A percentile compares a stretch with the other conserved stretches of the same genome.
Conservation (phyloP, 2,888 invertebrate genomes). For the Drosophila barbarae region DNA sequence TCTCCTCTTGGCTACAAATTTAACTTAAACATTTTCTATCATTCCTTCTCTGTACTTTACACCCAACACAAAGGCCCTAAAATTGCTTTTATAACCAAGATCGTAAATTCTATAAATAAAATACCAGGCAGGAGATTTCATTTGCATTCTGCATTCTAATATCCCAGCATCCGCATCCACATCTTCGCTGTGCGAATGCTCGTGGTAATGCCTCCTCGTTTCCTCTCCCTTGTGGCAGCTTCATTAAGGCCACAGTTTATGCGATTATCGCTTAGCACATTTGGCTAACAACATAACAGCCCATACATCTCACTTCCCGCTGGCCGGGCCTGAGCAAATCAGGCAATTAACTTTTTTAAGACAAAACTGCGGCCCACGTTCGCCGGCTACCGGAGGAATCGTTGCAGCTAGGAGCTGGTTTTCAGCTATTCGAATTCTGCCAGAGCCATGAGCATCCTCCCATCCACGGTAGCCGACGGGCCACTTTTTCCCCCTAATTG, state of each 20-base stretch:
- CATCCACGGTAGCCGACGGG: slow-evolving; percentile 62
- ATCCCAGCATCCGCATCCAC: not conserved
- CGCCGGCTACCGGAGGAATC: slow-evolving; percentile 41
- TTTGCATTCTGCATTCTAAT: slow-evolving; percentile 10
- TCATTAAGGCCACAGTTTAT: slow-evolving; percentile 56
- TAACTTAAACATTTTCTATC: no score
- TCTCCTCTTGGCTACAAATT: not conserved
- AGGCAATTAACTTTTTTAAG: slow-evolving; percentile 62
- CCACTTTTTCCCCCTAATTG: slow-evolving; percentile 69
- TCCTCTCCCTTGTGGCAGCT: slow-evolving; percentile 20
- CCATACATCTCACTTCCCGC: slow-evolving; percentile 30
- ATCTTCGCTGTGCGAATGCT: not conserved
- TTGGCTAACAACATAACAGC: slow-evolving; percentile 56
- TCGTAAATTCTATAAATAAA: slow-evolving; percentile 27
- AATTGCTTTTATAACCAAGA: slow-evolving; percentile 12
- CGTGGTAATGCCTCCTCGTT: slow-evolving; percentile 2
- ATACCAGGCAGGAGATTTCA: not conserved
- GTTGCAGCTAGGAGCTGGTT: slow-evolving; percentile 28
- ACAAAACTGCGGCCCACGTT: slow-evolving; percentile 40
- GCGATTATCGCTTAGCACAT: slow-evolving; percentile 63
- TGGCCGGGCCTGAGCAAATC: slow-evolving; percentile 48
- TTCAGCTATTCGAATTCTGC: slow-evolving; percentile 58
- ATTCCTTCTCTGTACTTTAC: no score
- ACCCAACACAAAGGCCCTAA: no score
- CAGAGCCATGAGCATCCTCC: slow-evolving; percentile 29